Evolutionary conservation across 2,797 vertebrate genomes (phyloP), one percentile per base, ranked within the genome.

Genomic region (Phataginus tetradactyla): DNA sequence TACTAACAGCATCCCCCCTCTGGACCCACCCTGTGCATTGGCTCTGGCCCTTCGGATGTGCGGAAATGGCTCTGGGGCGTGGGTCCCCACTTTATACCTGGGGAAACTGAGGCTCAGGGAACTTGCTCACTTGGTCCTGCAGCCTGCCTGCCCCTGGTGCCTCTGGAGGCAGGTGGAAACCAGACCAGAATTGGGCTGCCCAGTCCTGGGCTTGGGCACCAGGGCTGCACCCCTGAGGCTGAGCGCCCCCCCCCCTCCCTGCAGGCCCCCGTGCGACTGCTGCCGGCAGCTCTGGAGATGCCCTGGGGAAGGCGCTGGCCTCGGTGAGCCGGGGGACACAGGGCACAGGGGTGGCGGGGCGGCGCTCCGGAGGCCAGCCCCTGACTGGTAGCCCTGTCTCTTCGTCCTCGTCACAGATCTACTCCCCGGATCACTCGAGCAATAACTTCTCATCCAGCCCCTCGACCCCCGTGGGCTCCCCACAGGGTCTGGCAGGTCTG

Each of bases 221-320:
- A 2, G 0, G 2, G 27, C 27, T 1, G 25, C n/a, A 3, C 18
- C 68, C 37, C 45, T 13, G 27, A 49, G 53, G 80, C 15, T 8
- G n/a, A 25, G 29, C 75, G 80, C 86, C 1, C 6, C 72, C 69
- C 88, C 85, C 57, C 97, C 25, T 13, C 84, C 92, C 78, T 8
- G 51, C 98, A 99, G 99, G 99, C 95, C 99, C 99, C 98, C 98
- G 99, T 98, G 99, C 99, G 98, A 99, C 99, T 95, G 99, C 99
- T 21, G 99, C 99, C 29, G 99, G 99, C 97, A 99, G 99, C 98
- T 99, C 99, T 1, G 99, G 99, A 97, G 99, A 99, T 7, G 99
- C 99, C 68, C 99, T 99, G 39, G 99, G 99, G 95, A 99, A 99
- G 98, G 99, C 99, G 86, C 99, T 99, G 97, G 99, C 99, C 96